A percentile compares a stretch with the other conserved stretches of the same genome.
These are phyloP conservation scores for Tenthredo livida DNA, from an alignment of 2,888 invertebrate genomes.

Conservation along the genomic window DNA sequence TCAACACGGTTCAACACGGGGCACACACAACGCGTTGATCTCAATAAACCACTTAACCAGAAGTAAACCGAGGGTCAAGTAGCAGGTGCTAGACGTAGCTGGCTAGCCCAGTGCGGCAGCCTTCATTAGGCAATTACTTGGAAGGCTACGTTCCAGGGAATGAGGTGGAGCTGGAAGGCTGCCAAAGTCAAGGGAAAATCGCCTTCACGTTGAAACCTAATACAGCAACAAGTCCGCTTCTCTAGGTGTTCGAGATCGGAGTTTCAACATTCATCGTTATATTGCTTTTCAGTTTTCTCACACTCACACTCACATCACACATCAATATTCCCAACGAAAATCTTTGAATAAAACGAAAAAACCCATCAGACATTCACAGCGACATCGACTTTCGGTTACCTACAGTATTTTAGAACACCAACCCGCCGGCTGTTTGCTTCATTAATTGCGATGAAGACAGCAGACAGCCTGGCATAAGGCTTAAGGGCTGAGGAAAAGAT, in stretches of 20 bases:
- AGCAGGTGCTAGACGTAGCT: slow-evolving; percentile 40
- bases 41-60: slow-evolving; percentile 35
- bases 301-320: neutral
- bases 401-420: slow-evolving; percentile 1
- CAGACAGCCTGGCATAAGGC: neutral
- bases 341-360: neutral
- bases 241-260: neutral
- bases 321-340: neutral
- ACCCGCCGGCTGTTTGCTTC: slow-evolving; percentile 39
- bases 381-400: slow-evolving; percentile 4
- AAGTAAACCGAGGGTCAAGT: slow-evolving; percentile 37
- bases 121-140: slow-evolving; percentile 50
- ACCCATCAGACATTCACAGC: neutral
- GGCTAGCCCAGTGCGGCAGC: slow-evolving; percentile 23
- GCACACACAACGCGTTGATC: neutral
- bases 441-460: slow-evolving; percentile 17
- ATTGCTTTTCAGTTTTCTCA: neutral
- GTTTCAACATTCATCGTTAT: neutral
- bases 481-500: neutral
- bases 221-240: slow-evolving; percentile 27
- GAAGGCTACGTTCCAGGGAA: slow-evolving; percentile 27
- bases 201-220: neutral
- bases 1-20: neutral
- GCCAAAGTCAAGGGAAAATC: slow-evolving; percentile 13
- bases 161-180: slow-evolving; percentile 24